Base-by-base conservation (phyloP, 2,113 vertebrate species). In the Manacus vitellinus region DNA sequence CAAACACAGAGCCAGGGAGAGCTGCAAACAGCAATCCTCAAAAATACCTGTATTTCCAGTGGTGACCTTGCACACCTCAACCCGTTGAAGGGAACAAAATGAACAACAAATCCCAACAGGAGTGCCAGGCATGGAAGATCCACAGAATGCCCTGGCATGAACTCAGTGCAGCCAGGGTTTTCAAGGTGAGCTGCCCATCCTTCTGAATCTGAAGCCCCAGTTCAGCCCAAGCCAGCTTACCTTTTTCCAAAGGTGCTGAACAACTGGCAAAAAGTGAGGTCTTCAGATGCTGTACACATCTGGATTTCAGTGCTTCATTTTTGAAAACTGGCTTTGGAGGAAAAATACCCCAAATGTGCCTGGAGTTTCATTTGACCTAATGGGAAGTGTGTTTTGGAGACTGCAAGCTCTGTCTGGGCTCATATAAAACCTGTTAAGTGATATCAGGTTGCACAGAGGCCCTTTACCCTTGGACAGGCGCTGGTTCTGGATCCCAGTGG, bases 371-470 rank as follows among this genome's bases (percentile, higher is more conserved):
- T 79, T 39, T 27, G 59, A 20, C 24, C 37, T 23, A 6, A n/a
- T 10, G 51, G 17, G 35, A 79, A 75, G 4, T 6, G 46, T 49
- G 41, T 44, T 92, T 54, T 85, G 78, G 58, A 22, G 44, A 10
- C 31, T 5, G 5, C 1, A 21, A 31, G 68, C 51, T 85, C 71
- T 81, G n/a, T 4, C 46, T 55, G 73, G 62, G 49, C 58, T 91
- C 5, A 2, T 22, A 6, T 8, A 51, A 43, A 85, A 27, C 39
- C 39, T 1, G 2, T 19, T 4, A 10, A 76, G 5, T 4, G 20
- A 43, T 28, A 27, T 59, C 31, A 27, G 54, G 31, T 33, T 56
- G 33, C 14, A 22, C 1, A 3, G 78, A 52, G 66, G 11, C 49
- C 14, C 30, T 46, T 78, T 20, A 7, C 33, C 54, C 47, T 33